These are phyloP conservation scores for Brachionus manjavacas DNA, from an alignment of 1,140 invertebrate genomes.

Conservation along the genomic window DNA sequence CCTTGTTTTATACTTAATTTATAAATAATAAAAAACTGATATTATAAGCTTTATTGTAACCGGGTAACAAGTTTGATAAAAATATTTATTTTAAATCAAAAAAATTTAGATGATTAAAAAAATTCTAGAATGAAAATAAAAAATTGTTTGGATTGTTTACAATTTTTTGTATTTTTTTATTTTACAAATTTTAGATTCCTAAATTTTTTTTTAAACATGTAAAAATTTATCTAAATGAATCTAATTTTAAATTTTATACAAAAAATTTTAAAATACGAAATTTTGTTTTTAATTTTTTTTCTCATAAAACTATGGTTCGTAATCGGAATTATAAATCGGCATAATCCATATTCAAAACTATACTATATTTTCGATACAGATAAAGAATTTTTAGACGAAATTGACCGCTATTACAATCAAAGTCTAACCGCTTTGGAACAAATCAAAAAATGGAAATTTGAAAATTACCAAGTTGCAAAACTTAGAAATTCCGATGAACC, in stretches of 20 bases:
- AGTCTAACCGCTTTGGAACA: not conserved
- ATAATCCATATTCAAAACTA: not conserved
- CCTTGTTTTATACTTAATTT: no score
- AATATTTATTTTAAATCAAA: not conserved
- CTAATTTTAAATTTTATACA: not conserved
- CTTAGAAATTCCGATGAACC: not conserved
- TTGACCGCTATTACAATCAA: not conserved
- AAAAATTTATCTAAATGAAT: not conserved
- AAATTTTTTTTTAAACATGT: no score
- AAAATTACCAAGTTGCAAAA: not conserved
- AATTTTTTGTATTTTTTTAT: not conserved
- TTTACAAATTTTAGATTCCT: not conserved
- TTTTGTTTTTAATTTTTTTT: not conserved
- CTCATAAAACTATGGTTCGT: not conserved
- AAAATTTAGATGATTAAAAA: not conserved
- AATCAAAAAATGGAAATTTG: not conserved
- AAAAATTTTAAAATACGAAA: not conserved
- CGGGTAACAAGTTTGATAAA: not conserved
- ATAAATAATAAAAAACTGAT: not conserved
- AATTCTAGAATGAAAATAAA: not conserved
- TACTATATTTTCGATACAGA: not conserved
- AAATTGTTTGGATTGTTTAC: not conserved
- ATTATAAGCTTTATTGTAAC: not conserved
- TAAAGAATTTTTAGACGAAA: not conserved
- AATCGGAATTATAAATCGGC: not conserved